Conservation (phyloP, 2,797 vertebrate species). For the Gallinago nigripennis region DNA sequence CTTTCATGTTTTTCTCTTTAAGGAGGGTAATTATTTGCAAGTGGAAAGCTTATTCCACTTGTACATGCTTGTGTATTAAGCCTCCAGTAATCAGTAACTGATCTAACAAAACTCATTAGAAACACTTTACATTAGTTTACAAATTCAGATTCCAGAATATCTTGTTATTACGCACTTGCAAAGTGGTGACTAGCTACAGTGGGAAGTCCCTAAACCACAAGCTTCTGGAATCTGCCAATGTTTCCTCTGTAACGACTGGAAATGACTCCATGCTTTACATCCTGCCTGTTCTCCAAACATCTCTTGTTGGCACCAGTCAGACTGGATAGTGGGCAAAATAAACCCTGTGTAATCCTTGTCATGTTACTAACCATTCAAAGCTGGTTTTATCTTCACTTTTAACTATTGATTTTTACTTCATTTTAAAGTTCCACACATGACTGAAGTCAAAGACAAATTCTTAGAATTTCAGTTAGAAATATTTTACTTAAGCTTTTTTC, state of each 20-base stretch:
- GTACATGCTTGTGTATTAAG: background rate
- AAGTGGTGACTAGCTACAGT: background rate
- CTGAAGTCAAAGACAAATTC: rapidly evolving
- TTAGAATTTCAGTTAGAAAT: background rate
- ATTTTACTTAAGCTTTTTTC: background rate
- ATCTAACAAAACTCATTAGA: background rate
- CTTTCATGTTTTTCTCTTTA: background rate
- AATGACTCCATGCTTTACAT: background rate
- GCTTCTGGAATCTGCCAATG: background rate
- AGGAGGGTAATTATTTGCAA: background rate
- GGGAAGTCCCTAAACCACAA: background rate
- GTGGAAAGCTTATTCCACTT: background rate
- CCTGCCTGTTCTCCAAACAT: background rate
- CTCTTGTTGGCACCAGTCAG: background rate
- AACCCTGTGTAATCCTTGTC: background rate
- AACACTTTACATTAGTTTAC: background rate
- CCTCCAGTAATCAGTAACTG: background rate
- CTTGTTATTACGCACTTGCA: background rate
- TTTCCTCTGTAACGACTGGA: background rate
- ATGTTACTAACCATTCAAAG: background rate
- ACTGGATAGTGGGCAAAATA: background rate
- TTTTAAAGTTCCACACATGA: background rate
- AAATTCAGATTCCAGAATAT: background rate
- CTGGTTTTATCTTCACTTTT: background rate
- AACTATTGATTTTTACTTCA: background rate